Conservation (phyloP, 2,888 invertebrate species). For the Caenorhabditis sulstoni region DNA sequence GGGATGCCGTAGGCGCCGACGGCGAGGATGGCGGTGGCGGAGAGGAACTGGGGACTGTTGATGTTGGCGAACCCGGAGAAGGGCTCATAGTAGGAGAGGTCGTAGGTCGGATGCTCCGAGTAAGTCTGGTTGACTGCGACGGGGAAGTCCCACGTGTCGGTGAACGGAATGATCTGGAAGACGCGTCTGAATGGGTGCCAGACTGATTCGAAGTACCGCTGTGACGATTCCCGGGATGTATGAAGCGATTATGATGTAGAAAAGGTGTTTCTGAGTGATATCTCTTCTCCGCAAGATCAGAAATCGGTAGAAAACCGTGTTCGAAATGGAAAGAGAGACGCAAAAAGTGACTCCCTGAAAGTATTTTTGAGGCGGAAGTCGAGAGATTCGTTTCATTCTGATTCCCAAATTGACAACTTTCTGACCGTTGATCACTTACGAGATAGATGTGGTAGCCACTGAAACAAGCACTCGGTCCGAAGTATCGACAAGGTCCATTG, state of each 20-base stretch:
- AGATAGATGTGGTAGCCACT: conserved; percentile 51
- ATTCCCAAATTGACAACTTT: too few species aligned
- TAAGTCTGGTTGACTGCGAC: conserved; percentile 39
- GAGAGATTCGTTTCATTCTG: too few species aligned
- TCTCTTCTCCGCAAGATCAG: conserved; percentile 37
- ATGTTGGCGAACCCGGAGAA: conserved; percentile 51
- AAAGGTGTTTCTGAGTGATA: conserved; percentile 19
- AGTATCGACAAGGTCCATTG: conserved; percentile 46
- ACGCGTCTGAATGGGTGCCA: not conserved
- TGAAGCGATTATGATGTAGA: conserved; percentile 29
- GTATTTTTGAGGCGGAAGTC: too few species aligned
- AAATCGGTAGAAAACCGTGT: conserved; percentile 52
- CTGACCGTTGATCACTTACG: not conserved
- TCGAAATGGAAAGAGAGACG: conserved; percentile 53
- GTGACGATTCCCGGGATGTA: conserved; percentile 38
- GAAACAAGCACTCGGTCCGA: conserved; percentile 46
- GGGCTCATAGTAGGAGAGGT: conserved; percentile 40
- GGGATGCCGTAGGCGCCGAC: conserved; percentile 58
- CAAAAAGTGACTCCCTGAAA: conserved; percentile 47
- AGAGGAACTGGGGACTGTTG: conserved; percentile 39
- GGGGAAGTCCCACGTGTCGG: conserved; percentile 50
- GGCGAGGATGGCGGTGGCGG: conserved; percentile 45
- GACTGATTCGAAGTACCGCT: conserved; percentile 11
- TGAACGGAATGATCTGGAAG: conserved; percentile 57
- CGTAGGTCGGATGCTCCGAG: conserved; percentile 51